Conservation (phyloP, 2,113 vertebrate genomes). For the Phrynocephalus versicolor region DNA sequence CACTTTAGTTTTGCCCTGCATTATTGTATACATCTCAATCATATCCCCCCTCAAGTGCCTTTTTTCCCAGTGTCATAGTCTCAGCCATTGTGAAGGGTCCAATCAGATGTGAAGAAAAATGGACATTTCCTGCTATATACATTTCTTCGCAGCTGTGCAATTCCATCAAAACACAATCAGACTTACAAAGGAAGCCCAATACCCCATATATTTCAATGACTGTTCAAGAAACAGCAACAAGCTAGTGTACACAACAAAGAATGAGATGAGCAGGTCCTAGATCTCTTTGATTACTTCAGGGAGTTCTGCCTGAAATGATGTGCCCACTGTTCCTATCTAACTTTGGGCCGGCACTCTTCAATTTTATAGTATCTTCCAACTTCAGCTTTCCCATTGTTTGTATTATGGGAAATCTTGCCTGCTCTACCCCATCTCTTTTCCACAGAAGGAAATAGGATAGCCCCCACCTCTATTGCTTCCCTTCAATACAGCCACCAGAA, state of each 20-base stretch:
- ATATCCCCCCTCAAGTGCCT: too few species aligned
- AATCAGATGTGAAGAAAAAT: background rate
- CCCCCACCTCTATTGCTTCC: background rate
- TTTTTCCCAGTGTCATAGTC: too few species aligned
- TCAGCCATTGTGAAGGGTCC: background rate
- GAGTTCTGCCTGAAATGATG: background rate
- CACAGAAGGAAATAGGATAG: background rate
- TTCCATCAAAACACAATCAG: too few species aligned
- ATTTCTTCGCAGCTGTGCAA: too few species aligned
- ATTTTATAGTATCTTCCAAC: background rate
- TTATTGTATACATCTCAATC: too few species aligned
- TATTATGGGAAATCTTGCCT: background rate
- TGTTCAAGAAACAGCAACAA: too few species aligned
- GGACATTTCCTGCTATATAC: background rate
- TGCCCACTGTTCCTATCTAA: background rate
- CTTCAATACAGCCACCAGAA: background rate
- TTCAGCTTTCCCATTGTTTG: background rate
- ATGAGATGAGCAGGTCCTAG: background rate
- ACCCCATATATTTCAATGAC: too few species aligned
- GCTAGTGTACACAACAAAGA: too few species aligned
- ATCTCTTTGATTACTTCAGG: too few species aligned
- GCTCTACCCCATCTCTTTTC: background rate
- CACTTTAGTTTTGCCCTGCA: too few species aligned
- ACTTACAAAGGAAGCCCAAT: too few species aligned
- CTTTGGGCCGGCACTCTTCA: background rate